Evolutionary conservation across 1,140 invertebrate genomes (phyloP).

Genomic region (Psix sp.): DNA sequence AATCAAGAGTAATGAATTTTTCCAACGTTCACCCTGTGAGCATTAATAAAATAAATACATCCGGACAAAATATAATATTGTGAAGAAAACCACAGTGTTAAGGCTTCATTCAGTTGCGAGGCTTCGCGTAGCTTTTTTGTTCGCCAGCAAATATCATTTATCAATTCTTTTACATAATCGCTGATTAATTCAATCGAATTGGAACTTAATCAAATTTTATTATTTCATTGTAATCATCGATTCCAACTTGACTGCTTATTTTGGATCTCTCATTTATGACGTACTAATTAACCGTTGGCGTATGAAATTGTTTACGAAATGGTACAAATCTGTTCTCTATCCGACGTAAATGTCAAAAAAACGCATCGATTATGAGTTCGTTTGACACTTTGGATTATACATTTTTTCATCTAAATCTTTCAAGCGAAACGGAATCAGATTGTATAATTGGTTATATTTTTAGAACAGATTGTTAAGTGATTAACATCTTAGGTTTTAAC

Average conservation of each 20-base stretch:
- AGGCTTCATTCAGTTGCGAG: conserved; percentile 62
- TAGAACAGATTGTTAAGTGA: too few relatives aligned
- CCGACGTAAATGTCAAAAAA: too few relatives aligned
- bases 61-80: conserved; percentile 55
- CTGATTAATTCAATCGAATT: conserved; percentile 44
- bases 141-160: conserved; percentile 46
- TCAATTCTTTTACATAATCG: conserved; percentile 56
- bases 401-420: neutral
- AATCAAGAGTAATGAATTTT: too few relatives aligned
- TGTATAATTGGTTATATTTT: too few relatives aligned
- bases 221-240: conserved; percentile 17
- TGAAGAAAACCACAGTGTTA: conserved; percentile 47
- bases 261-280: too few relatives aligned
- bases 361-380: conserved; percentile 3
- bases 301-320: too few relatives aligned
- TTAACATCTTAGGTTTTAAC: too few relatives aligned
- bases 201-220: conserved; percentile 35
- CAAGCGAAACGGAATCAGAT: too few relatives aligned
- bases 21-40: too few relatives aligned
- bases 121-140: conserved; percentile 59
- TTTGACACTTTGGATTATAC: neutral
- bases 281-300: too few relatives aligned
- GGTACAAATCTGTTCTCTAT: too few relatives aligned
- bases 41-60: too few relatives aligned
- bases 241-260: neutral